Percentiles rank a stretch among this genome's conserved stretches.
phyloP scores from a whole-genome alignment of 1,140 invertebrate genomes.

The Drosophila mojavensis region DNA sequence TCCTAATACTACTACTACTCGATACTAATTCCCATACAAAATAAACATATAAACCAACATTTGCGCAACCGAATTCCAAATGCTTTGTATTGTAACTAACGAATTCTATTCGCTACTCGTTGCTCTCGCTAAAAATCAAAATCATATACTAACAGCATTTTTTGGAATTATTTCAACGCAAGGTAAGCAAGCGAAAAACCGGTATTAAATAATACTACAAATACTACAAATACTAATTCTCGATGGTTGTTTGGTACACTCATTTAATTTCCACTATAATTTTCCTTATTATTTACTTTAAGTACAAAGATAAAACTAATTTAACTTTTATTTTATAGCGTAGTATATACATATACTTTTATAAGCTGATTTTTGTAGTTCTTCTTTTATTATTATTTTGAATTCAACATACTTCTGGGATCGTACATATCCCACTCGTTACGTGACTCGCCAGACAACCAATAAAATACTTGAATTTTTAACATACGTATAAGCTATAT shows the following conservation, averaged over 20 bases:
- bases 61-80: conserved; percentile 60
- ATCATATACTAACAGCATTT: conserved; percentile 90
- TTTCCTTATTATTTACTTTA: conserved; percentile 58
- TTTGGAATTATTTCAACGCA: conserved; percentile 99
- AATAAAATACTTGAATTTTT: conserved; percentile 60
- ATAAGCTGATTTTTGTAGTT: conserved; percentile 54
- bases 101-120: conserved; percentile 62
- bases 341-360: conserved; percentile 47
- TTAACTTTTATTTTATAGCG: conserved; percentile 40
- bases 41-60: conserved; percentile 45
- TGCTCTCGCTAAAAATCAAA: conserved; percentile 55
- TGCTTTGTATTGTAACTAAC: conserved; percentile 68
- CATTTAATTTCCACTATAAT: conserved; percentile 71
- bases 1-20: conserved; percentile 51
- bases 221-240: conserved; percentile 63
- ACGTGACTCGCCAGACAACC: conserved; percentile 67
- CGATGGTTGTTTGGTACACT: conserved; percentile 86
- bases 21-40: conserved; percentile 53
- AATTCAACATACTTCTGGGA: conserved; percentile 1
- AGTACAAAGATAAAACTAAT: conserved; percentile 53
- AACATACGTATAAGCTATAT: conserved; percentile 69
- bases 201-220: conserved; percentile 79
- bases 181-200: conserved; percentile 90
- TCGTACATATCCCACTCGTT: conserved; percentile 15
- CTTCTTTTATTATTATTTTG: conserved; percentile 6